Conservation (phyloP, 92 coral and sea anemone species). For the Metridium senile region DNA sequence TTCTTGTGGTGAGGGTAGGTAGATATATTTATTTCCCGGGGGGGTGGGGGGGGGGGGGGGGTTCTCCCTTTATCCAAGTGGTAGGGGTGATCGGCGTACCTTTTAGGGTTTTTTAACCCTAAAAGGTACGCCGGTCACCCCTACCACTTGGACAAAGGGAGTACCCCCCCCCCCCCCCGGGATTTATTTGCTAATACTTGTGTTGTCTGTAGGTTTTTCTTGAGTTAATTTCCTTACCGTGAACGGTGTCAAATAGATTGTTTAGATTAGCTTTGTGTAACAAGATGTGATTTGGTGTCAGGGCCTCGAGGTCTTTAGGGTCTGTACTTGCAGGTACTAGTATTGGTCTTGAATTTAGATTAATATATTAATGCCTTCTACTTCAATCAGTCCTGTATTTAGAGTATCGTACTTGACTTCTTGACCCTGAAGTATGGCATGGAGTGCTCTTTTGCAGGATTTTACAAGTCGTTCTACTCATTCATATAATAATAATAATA, state of each 20-base stretch:
- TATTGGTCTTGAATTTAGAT: neutral
- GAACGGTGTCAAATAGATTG: neutral
- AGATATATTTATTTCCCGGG: neutral
- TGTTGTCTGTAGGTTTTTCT: conserved; percentile 7
- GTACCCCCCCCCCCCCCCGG: no score
- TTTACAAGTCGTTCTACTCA: neutral
- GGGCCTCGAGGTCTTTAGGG: neutral
- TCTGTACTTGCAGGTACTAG: neutral
- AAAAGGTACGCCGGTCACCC: no score
- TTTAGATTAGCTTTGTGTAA: neutral
- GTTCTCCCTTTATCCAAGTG: no score
- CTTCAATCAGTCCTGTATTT: neutral
- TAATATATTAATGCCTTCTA: neutral
- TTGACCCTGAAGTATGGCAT: neutral
- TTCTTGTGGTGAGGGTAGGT: conserved; percentile 2
- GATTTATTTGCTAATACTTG: neutral
- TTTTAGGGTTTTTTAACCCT: no score
- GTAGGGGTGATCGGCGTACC: no score
- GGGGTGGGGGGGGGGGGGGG: no score
- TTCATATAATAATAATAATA: no score
- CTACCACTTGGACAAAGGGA: no score
- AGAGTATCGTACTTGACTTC: neutral
- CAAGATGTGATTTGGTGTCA: neutral
- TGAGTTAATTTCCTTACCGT: neutral
- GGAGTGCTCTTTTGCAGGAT: neutral